Evolutionary conservation across 2,888 invertebrate species (phyloP).

Genomic region (Eupeodes luniger): DNA sequence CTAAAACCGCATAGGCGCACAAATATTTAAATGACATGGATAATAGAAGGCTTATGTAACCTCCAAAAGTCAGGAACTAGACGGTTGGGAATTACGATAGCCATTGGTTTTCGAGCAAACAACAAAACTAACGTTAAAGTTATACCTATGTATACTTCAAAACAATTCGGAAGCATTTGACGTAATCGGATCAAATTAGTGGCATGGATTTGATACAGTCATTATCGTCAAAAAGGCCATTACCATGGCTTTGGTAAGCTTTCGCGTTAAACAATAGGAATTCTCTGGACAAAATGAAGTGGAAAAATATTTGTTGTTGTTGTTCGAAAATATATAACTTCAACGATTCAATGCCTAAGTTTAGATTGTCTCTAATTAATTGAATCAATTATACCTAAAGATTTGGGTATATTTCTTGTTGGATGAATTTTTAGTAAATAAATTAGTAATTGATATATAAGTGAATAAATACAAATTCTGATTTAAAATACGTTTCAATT

Average conservation of each 20-base stretch:
- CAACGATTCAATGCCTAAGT: neutral
- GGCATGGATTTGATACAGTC: constrained; percentile 35
- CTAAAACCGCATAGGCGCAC: constrained; percentile 19
- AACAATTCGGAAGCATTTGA: constrained; percentile 36
- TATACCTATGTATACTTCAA: constrained; percentile 3
- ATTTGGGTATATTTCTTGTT: no score
- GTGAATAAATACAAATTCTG: no score
- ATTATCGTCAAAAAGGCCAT: constrained; percentile 38
- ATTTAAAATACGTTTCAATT: no score
- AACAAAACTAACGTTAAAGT: constrained; percentile 13
- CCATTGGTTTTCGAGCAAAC: neutral
- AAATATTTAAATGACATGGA: constrained; percentile 7
- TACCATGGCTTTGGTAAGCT: constrained; percentile 15
- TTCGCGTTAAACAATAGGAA: neutral
- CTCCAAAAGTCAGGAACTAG: neutral
- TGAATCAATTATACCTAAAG: no score
- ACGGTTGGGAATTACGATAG: neutral
- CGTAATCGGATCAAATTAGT: constrained; percentile 41
- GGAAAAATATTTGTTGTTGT: neutral
- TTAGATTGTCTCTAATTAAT: no score
- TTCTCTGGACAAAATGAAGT: neutral
- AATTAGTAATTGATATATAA: no score
- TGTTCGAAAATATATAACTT: neutral
- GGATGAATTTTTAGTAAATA: no score
- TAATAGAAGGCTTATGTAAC: neutral